Base-by-base conservation (phyloP, 2,797 vertebrate genomes). In the Amphiprion clarkii region DNA sequence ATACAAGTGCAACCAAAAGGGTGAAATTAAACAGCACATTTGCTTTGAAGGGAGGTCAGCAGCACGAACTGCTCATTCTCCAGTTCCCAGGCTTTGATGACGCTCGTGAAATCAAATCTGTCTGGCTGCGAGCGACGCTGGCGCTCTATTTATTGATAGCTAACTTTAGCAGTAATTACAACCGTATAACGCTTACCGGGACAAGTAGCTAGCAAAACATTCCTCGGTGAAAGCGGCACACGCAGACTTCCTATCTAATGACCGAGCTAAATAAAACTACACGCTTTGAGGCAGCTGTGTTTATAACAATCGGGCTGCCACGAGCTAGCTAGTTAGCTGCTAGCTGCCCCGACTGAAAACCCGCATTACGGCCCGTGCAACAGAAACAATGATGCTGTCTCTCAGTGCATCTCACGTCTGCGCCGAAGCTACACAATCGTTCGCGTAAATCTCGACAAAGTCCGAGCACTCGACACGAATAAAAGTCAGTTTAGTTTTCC, bases 301-400 rank as follows among this genome's bases (percentile, higher is more conserved):
- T 92, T 82, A 89, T 88, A 91, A 91, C 88, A 93, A 93, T 90
- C 86, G 63, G 73, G 77, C 77, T 74, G 84, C 89, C 90, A 88
- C 79, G 91, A 90, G 90, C 90, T 90, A 91, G 90, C 83, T 82
- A 21, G 82, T 79, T 90, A 86, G 81, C 83, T 21, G 73, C 74
- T 88, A 92, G 90, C 79, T 79, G 68, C 74, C 76, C 76, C 39
- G 76, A 85, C 65, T 76, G 83, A 88, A 92, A 88, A 88, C 84
- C 91, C 91, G 92, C 89, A 92, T 93, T 93, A 94, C 85, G 91
- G 91, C 92, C 92, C 91, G 81, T 87, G 87, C 89, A 90, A 79
- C 81, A 91, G 92, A 94, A 95, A 95, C 95, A 95, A 95, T 95
- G 94, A 95, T 95, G 94, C 94, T 91, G 56, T 63, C 21, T 82